These are phyloP conservation scores for Orchesella flavescens DNA, from an alignment of 2,888 invertebrate genomes.

Conservation along the genomic window DNA sequence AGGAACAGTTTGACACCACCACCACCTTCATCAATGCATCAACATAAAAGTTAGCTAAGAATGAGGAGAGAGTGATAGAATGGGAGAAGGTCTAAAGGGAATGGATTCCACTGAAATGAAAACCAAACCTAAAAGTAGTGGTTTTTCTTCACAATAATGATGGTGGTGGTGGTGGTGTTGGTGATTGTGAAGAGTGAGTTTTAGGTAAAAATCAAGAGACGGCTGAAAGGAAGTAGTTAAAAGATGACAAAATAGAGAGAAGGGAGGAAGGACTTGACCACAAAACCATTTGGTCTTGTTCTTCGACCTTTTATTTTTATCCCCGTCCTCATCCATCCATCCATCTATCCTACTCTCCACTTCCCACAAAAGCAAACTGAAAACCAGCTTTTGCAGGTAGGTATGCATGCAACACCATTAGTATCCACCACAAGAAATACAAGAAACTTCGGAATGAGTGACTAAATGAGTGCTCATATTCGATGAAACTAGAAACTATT, in stretches of 20 bases:
- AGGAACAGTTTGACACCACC: background rate
- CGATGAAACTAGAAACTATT: too few species aligned
- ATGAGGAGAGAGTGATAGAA: too few species aligned
- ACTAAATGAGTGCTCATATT: too few species aligned
- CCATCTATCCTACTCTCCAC: too few species aligned
- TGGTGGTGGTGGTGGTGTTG: too few species aligned
- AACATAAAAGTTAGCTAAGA: too few species aligned
- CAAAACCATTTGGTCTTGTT: slow-evolving; percentile 68
- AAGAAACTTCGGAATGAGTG: too few species aligned
- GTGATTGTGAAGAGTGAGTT: too few species aligned
- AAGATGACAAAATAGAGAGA: slow-evolving; percentile 48
- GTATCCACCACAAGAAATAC: background rate
- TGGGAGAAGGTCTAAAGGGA: background rate
- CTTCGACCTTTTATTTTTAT: slow-evolving; percentile 44
- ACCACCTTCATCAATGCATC: background rate
- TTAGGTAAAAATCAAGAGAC: background rate
- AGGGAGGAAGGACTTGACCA: slow-evolving; percentile 65
- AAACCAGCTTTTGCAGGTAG: too few species aligned
- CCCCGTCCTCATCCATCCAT: slow-evolving; percentile 36
- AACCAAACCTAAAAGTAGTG: background rate
- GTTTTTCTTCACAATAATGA: background rate
- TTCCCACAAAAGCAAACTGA: background rate
- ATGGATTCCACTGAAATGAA: slow-evolving; percentile 4
- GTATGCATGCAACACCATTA: background rate
- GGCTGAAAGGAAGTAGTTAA: slow-evolving; percentile 53